phyloP scores from a whole-genome alignment of 2,113 vertebrate genomes.

The Crotalus horridus region DNA sequence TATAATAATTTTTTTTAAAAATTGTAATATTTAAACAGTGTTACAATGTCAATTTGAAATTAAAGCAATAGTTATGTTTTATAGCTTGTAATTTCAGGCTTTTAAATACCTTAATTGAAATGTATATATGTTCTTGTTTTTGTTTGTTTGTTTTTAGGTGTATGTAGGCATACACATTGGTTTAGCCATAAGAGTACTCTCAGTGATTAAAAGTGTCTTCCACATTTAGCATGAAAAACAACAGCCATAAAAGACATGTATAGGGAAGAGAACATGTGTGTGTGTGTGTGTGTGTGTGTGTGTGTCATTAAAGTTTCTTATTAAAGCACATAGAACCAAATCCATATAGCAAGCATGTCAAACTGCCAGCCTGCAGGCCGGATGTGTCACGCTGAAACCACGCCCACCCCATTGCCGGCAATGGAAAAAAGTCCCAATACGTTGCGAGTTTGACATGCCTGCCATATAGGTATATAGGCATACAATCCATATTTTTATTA shows the following conservation, averaged over 20 bases:
- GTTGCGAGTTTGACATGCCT: too few relatives aligned
- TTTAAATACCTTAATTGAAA: constrained; percentile 19
- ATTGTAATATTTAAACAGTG: constrained; percentile 16
- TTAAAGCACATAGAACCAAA: not conserved
- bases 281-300: not conserved
- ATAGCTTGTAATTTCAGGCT: not conserved
- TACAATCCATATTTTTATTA: not conserved
- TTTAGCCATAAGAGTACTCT: not conserved
- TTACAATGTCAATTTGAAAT: constrained; percentile 26
- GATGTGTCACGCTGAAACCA: too few relatives aligned
- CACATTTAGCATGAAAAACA: not conserved
- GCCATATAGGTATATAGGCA: not conserved
- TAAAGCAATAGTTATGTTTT: constrained; percentile 16
- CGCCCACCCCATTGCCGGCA: too few relatives aligned
- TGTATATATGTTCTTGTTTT: not conserved
- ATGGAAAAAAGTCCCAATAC: too few relatives aligned
- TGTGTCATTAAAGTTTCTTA: not conserved
- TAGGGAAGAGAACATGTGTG: not conserved
- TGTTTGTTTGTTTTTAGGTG: not conserved
- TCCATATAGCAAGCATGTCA: not conserved
- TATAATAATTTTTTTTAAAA: constrained; percentile 24
- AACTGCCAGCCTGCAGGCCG: too few relatives aligned
- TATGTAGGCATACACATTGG: not conserved
- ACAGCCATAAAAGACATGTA: not conserved
- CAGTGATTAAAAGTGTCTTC: constrained; percentile 1